These are phyloP conservation scores for Scaptomyza flava DNA, from an alignment of 2,888 invertebrate species.

Conservation along the genomic window DNA sequence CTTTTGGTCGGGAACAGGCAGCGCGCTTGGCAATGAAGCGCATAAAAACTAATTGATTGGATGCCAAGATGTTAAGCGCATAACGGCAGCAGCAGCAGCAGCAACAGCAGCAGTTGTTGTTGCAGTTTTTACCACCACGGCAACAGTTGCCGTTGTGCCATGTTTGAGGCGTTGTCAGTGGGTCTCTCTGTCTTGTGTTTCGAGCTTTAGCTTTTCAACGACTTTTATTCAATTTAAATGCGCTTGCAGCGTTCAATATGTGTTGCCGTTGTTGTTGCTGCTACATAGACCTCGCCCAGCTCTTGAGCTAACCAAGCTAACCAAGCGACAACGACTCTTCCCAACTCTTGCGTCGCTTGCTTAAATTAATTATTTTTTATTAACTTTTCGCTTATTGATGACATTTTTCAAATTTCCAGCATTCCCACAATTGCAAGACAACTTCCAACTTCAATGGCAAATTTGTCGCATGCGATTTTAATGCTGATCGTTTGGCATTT, in stretches of 20 bases:
- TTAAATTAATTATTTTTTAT: conserved; percentile 80
- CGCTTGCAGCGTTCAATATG: conserved; percentile 65
- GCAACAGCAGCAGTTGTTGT: conserved; percentile 25
- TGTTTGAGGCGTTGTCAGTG: conserved; percentile 64
- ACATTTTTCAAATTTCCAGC: conserved; percentile 74
- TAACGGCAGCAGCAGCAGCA: conserved; percentile 62
- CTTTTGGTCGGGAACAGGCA: conserved; percentile 35
- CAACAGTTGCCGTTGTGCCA: conserved; percentile 54
- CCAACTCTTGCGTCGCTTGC: conserved; percentile 45
- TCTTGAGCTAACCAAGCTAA: not conserved
- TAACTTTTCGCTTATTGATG: conserved; percentile 80
- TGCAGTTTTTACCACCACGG: conserved; percentile 21
- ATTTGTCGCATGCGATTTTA: conserved; percentile 77
- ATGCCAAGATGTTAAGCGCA: conserved; percentile 78
- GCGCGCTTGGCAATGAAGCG: conserved; percentile 69
- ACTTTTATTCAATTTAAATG: conserved; percentile 78
- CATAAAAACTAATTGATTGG: conserved; percentile 81
- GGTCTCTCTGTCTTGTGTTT: conserved; percentile 35
- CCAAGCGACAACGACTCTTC: not conserved
- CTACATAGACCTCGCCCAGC: conserved; percentile 43
- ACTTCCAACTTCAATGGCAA: conserved; percentile 42
- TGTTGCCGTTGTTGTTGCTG: conserved; percentile 6
- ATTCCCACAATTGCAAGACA: conserved; percentile 41
- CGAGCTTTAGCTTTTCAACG: conserved; percentile 54
- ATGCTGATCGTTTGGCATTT: conserved; percentile 66